Percentiles rank a stretch among this genome's conserved stretches.
Evolutionary conservation across 2,113 vertebrate genomes (phyloP).

Genomic region (Salvator merianae): DNA sequence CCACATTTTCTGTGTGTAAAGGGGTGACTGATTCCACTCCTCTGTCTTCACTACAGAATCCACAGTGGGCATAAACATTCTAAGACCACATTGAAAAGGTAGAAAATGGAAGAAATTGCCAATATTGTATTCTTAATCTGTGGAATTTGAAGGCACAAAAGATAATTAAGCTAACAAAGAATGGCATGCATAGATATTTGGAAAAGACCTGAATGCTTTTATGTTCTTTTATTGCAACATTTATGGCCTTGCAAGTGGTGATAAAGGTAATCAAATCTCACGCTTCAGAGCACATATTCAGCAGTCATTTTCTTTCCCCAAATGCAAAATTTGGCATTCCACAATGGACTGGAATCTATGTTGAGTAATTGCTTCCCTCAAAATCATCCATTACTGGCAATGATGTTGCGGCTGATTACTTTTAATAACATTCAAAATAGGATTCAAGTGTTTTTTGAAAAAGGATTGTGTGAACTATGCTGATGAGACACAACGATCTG

Average conservation of each 20-base stretch:
- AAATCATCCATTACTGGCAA: background rate
- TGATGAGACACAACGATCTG: background rate
- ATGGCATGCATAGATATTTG: background rate
- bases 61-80: background rate
- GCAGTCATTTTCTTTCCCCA: constrained; percentile 8
- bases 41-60: background rate
- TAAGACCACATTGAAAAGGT: background rate
- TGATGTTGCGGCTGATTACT: background rate
- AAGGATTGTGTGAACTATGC: background rate
- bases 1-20: background rate
- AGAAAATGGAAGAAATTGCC: constrained; percentile 1
- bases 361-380: background rate
- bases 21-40: background rate
- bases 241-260: constrained; percentile 10
- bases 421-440: constrained; percentile 27
- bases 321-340: constrained; percentile 17
- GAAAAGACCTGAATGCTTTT: constrained; percentile 12
- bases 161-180: constrained; percentile 20
- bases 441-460: constrained; percentile 13
- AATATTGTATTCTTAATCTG: constrained; percentile 7
- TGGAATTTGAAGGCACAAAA: constrained; percentile 2
- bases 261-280: constrained; percentile 7
- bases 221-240: constrained; percentile 16
- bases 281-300: constrained; percentile 13
- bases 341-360: background rate